Conservation (phyloP, 2,797 vertebrate species). For the Anniella stebbinsi region DNA sequence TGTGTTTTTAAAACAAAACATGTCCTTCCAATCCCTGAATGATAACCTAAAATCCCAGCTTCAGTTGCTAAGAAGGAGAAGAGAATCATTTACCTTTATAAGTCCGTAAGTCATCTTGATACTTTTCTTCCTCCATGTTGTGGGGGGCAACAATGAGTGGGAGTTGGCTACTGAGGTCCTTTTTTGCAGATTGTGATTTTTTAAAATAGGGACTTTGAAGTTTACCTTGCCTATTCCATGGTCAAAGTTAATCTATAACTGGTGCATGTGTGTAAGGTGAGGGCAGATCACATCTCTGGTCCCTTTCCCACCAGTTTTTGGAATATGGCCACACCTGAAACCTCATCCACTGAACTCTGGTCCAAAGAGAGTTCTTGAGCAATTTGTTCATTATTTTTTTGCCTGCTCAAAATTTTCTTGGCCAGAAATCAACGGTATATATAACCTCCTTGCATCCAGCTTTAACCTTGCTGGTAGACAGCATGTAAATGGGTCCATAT, state of each 20-base stretch:
- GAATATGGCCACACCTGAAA: neutral
- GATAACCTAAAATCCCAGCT: neutral
- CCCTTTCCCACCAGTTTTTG: neutral
- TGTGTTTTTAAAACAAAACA: too few species aligned
- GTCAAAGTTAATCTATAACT: conserved; percentile 33
- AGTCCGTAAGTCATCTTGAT: neutral
- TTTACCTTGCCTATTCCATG: accelerated
- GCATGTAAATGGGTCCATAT: neutral
- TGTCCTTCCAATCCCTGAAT: neutral
- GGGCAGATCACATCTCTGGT: neutral
- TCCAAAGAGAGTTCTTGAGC: neutral
- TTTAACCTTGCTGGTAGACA: neutral
- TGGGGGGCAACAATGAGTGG: neutral
- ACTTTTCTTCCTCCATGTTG: conserved; percentile 56
- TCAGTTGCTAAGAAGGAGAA: neutral
- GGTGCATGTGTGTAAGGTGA: neutral
- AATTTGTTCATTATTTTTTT: neutral
- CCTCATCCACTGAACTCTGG: neutral
- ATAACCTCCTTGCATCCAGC: neutral
- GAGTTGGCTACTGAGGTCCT: neutral
- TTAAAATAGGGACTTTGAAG: accelerated
- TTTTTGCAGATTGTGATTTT: neutral
- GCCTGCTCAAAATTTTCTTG: neutral
- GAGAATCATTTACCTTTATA: conserved; percentile 45
- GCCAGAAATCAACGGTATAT: neutral